Percentiles rank a stretch among this genome's conserved stretches.
Evolutionary conservation across 2,888 invertebrate genomes (phyloP).

Genomic region (Calameuta pallipes): DNA sequence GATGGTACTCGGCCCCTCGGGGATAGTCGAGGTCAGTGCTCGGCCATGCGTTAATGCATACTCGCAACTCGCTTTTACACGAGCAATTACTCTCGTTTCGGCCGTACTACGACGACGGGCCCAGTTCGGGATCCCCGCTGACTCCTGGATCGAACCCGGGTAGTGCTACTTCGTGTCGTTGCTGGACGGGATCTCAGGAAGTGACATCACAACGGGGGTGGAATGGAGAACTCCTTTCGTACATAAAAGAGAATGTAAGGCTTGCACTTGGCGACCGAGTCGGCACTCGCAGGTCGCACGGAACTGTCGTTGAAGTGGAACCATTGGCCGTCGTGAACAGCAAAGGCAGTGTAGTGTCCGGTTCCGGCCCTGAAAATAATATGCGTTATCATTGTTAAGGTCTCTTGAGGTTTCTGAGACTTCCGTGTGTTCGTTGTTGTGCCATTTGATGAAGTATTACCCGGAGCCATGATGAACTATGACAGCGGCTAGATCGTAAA

Average conservation of each 20-base stretch:
- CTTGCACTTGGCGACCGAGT: constrained; percentile 80
- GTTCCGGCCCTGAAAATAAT: constrained; percentile 76
- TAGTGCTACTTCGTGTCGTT: constrained; percentile 18
- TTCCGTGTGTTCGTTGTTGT: not conserved
- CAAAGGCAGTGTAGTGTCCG: constrained; percentile 88
- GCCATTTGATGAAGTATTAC: constrained; percentile 63
- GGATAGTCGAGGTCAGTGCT: not conserved
- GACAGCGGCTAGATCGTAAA: constrained; percentile 84
- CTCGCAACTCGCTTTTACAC: not conserved
- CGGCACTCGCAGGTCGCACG: constrained; percentile 76
- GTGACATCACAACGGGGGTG: constrained; percentile 61
- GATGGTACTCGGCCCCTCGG: not conserved
- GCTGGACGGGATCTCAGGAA: constrained; percentile 7
- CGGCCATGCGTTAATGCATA: not conserved
- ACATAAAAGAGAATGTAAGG: constrained; percentile 90
- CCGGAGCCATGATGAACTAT: constrained; percentile 86
- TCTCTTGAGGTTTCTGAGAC: not conserved
- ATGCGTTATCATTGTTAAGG: not conserved
- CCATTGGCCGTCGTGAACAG: constrained; percentile 83
- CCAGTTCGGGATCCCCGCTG: not conserved
- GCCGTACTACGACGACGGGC: constrained; percentile 5
- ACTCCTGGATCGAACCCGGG: constrained; percentile 5
- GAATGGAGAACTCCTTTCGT: constrained; percentile 71
- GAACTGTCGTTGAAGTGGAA: constrained; percentile 89
- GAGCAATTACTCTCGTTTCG: constrained; percentile 8